Percentiles rank a stretch among this genome's conserved stretches.
Evolutionary conservation across 2,113 vertebrate genomes (phyloP).

Genomic region (Corythornis madagascariensis): DNA sequence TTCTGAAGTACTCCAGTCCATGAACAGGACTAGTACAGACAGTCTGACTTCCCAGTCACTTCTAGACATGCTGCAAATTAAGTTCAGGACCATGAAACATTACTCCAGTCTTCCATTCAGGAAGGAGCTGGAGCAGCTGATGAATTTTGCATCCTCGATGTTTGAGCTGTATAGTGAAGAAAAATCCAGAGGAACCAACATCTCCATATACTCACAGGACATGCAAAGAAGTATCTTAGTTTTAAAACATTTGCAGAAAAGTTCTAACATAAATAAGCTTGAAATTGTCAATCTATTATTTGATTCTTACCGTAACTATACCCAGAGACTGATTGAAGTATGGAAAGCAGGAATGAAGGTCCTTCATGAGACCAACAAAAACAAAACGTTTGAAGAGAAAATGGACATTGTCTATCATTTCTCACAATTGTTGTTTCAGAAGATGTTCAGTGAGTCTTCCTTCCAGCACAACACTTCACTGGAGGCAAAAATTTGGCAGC

Average conservation of each 20-base stretch:
- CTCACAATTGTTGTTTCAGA: constrained; percentile 15
- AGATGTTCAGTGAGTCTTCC: not conserved
- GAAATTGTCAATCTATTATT: not conserved
- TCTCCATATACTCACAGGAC: not conserved
- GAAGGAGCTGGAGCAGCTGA: constrained; percentile 6
- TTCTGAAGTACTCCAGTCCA: not conserved
- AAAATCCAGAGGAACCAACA: not conserved
- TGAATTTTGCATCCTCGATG: not conserved
- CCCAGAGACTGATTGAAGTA: constrained; percentile 4
- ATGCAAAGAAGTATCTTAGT: not conserved
- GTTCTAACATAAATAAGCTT: constrained; percentile 5
- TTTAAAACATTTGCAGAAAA: constrained; percentile 29
- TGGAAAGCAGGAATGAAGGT: constrained; percentile 8
- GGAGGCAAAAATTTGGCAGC: not conserved
- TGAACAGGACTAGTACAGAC: constrained; percentile 1
- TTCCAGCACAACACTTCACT: not conserved
- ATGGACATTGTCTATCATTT: constrained; percentile 16
- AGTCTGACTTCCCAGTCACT: not conserved
- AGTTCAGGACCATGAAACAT: not conserved
- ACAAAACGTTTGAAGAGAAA: constrained; percentile 37
- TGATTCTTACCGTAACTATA: not conserved
- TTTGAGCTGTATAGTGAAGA: not conserved
- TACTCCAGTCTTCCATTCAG: not conserved
- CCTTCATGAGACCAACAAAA: constrained; percentile 19
- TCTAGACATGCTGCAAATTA: constrained; percentile 18